A percentile compares a stretch with the other conserved stretches of the same genome.
phyloP scores from a whole-genome alignment of 2,888 invertebrate genomes.

The Tuberolachnus salignus region DNA sequence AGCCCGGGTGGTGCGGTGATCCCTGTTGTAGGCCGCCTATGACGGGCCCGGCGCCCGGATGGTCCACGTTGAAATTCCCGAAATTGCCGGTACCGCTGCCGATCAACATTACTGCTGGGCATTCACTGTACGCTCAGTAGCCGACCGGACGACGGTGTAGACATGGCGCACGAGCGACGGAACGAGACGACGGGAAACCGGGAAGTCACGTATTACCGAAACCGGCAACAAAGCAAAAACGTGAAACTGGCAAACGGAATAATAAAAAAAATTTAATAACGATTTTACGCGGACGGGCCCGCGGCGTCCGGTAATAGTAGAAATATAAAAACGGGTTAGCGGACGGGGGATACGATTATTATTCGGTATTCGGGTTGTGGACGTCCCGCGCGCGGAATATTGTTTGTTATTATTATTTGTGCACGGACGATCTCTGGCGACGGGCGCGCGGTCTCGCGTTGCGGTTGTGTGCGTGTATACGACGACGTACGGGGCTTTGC shows the following conservation, averaged over 20 bases:
- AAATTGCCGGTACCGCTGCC: constrained; percentile 49
- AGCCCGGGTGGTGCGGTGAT: constrained; percentile 39
- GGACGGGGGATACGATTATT: no score
- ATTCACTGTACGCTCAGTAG: neutral
- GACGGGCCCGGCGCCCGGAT: constrained; percentile 39
- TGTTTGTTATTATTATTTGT: neutral
- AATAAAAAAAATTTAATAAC: no score
- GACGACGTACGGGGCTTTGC: constrained; percentile 24
- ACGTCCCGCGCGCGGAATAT: no score
- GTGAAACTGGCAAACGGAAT: no score
- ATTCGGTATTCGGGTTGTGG: neutral
- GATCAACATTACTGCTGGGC: constrained; percentile 41
- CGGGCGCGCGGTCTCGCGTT: neutral
- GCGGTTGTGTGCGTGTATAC: neutral
- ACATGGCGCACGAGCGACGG: neutral
- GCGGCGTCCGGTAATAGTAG: no score
- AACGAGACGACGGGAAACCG: neutral
- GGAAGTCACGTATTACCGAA: no score
- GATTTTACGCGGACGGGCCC: no score
- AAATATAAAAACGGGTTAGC: no score
- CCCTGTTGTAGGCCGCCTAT: constrained; percentile 19
- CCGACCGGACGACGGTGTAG: neutral
- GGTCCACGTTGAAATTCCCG: constrained; percentile 41
- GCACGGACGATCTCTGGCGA: neutral
- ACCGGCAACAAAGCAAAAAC: no score